These are phyloP conservation scores for Stylophora pistillata DNA, from an alignment of 64 coral and sea anemone genomes.

Conservation along the genomic window DNA sequence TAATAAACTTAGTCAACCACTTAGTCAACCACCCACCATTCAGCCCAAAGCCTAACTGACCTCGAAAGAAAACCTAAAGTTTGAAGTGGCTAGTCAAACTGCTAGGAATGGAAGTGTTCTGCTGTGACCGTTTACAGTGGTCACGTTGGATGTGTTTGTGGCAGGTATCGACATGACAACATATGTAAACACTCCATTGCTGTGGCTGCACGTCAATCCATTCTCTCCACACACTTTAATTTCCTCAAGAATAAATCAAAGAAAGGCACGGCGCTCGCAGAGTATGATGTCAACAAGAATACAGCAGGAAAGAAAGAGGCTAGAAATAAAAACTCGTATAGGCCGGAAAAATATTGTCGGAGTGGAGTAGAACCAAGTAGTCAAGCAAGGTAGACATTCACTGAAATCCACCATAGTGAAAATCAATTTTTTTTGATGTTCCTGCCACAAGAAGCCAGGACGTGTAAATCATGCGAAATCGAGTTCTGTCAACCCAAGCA, in stretches of 20 bases:
- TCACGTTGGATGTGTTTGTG: conserved; percentile 12
- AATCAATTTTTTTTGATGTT: no score
- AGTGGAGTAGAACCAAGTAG: background rate
- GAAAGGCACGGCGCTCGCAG: background rate
- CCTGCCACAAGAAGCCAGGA: no score
- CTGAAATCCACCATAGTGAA: no score
- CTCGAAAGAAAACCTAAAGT: background rate
- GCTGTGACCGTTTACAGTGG: background rate
- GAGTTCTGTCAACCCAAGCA: no score
- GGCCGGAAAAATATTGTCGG: background rate
- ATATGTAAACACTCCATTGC: conserved; percentile 48
- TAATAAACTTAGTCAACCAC: background rate
- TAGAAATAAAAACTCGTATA: background rate
- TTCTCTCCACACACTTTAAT: background rate
- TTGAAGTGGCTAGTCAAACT: conserved; percentile 25
- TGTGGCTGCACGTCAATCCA: background rate
- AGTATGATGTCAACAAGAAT: background rate
- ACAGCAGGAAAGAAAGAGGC: background rate
- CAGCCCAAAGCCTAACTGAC: no score
- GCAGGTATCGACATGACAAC: background rate
- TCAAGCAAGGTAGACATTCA: background rate
- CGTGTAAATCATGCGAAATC: no score
- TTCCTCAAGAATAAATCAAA: no score
- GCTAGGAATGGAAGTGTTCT: background rate
- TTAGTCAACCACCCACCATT: no score